Percentiles rank a stretch among this genome's conserved stretches.
Conservation (phyloP, 2,888 invertebrate genomes). For the Mesorhabditis spiculigera region DNA sequence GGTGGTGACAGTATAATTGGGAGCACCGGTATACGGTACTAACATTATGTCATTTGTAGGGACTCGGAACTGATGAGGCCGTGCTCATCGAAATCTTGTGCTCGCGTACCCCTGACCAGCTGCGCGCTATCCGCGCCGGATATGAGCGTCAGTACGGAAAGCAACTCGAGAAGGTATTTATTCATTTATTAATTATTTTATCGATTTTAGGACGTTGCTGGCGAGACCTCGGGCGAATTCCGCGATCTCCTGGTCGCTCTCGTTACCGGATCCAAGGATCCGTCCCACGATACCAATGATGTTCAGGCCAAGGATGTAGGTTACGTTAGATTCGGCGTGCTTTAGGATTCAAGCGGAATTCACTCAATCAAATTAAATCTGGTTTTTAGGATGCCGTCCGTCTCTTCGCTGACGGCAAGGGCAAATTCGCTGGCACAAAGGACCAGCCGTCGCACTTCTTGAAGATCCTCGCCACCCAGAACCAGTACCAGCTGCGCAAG, state of each 20-base stretch:
- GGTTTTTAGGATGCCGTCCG: conserved; percentile 38
- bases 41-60: conserved; percentile 59
- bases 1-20: too few relatives aligned
- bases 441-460: conserved; percentile 37
- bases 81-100: conserved; percentile 83
- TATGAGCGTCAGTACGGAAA: conserved; percentile 36
- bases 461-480: conserved; percentile 41
- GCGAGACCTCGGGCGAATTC: conserved; percentile 86
- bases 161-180: conserved; percentile 26
- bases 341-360: not conserved
- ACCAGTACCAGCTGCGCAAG: conserved; percentile 45
- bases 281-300: conserved; percentile 33
- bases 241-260: conserved; percentile 61
- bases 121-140: conserved; percentile 34
- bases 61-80: conserved; percentile 75
- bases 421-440: conserved; percentile 31
- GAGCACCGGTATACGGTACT: too few relatives aligned
- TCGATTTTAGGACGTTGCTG: conserved; percentile 57
- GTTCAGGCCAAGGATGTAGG: conserved; percentile 31
- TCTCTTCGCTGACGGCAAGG: conserved; percentile 45
- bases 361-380: too few relatives aligned
- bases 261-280: conserved; percentile 49
- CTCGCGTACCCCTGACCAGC: conserved; percentile 68
- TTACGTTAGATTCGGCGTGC: conserved; percentile 5
- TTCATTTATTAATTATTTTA: not conserved